Base-by-base conservation (phyloP, 2,113 vertebrate species). In the Tetrao urogallus region DNA sequence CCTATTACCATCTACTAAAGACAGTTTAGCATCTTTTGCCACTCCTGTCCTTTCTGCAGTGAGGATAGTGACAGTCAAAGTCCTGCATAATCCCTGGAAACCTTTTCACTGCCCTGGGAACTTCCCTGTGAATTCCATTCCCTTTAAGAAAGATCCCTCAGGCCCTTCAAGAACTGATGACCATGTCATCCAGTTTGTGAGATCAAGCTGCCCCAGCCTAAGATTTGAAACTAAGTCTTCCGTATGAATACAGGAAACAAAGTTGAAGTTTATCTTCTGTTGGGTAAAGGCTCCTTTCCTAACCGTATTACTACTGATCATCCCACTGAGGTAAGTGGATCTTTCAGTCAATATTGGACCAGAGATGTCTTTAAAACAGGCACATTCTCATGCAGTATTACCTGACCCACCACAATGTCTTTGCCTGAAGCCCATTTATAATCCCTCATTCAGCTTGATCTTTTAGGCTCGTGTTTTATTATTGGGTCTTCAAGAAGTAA, bases 51-150 rank as follows among this genome's bases (percentile, higher is more conserved):
- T 72, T 94, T 60, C 20, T 1, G 0, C 56, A 45, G 20, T 82
- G 17, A 20, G 54, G 47, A 38, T 6, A 57, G 10, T 54, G 47
- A 36, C 13, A 64, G 47, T 13, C 11, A 27, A 86, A 86, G 32
- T 8, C 2, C 17, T 65, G 6, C 24, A 5, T 1, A 56, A 7
- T 67, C 7, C n/a, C 9, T 20, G 4, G 17, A 21, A 67, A 14
- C 0, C 0, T 17, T 72, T 75, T 48, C 48, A 3, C 3, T 56
- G 30, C 13, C 10, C 61, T 2, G 4, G n/a, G 12, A 80, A 50
- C 5, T 9, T 30, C 12, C 27, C 73, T 38, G 13, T 22, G 54
- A 88, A 48, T 80, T 76, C 48, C 24, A 9, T 64, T 86, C 21
- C 5, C 48, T 56, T 30, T 72, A 13, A 80, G 48, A 73, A 73